These are phyloP conservation scores for Scrobipalpa costella DNA, from an alignment of 2,888 invertebrate genomes.

Conservation along the genomic window DNA sequence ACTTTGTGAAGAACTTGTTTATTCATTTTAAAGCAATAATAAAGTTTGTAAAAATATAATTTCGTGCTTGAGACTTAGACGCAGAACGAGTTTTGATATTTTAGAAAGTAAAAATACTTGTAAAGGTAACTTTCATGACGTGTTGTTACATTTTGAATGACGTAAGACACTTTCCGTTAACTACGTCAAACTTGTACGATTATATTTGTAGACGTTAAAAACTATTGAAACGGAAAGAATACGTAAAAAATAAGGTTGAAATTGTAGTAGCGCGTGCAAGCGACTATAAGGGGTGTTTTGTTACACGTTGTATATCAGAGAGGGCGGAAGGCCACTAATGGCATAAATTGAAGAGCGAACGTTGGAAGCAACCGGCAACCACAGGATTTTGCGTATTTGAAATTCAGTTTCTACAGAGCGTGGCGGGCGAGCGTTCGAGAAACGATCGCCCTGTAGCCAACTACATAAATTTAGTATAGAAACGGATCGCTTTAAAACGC, in stretches of 20 bases:
- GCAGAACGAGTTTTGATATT: neutral
- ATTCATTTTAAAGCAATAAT: conserved; percentile 25
- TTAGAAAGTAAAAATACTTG: conserved; percentile 4
- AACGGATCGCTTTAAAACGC: conserved; percentile 60
- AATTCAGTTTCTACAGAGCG: conserved; percentile 68
- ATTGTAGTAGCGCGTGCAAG: conserved; percentile 8
- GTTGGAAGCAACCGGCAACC: conserved; percentile 65
- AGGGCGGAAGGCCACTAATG: conserved; percentile 68
- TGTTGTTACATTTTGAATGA: neutral
- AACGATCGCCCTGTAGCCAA: conserved; percentile 54
- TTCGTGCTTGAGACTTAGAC: conserved; percentile 14
- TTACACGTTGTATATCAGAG: conserved; percentile 47
- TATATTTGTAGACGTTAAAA: neutral
- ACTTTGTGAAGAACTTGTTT: conserved; percentile 25
- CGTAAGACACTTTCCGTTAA: too few species aligned
- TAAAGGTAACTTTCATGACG: neutral
- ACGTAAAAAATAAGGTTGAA: conserved; percentile 10
- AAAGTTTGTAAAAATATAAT: conserved; percentile 25
- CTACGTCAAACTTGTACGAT: neutral
- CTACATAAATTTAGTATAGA: conserved; percentile 51
- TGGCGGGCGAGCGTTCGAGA: conserved; percentile 50
- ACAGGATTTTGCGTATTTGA: conserved; percentile 73
- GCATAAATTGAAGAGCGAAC: conserved; percentile 72
- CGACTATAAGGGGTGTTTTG: conserved; percentile 28
- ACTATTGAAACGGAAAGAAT: neutral